These are phyloP conservation scores for Otus sunia DNA, from an alignment of 2,113 vertebrate species.

Conservation along the genomic window DNA sequence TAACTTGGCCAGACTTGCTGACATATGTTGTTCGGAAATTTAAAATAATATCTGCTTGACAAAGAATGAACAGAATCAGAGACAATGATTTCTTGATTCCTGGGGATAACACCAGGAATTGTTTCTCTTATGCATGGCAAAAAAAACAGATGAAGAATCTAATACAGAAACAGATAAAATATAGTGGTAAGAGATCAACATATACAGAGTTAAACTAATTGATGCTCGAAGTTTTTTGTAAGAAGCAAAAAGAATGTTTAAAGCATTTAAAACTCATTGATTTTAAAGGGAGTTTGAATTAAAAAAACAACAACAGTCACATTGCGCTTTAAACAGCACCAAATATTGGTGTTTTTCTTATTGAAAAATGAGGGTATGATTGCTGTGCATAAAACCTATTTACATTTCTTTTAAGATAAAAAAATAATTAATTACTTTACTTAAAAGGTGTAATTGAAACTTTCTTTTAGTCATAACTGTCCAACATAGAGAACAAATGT, in stretches of 20 bases:
- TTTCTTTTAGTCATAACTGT: not conserved
- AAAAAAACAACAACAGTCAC: not conserved
- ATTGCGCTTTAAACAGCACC: not conserved
- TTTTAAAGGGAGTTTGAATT: not conserved
- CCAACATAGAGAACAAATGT: not conserved
- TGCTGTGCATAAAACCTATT: not conserved
- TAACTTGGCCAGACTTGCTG: constrained; percentile 98
- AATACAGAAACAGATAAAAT: not conserved
- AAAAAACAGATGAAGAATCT: not conserved
- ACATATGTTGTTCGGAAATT: constrained; percentile 98
- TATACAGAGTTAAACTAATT: not conserved
- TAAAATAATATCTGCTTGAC: constrained; percentile 90
- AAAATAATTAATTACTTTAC: not conserved
- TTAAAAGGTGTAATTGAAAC: not conserved
- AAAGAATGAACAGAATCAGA: constrained; percentile 51
- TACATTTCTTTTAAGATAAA: not conserved
- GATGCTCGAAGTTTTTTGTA: not conserved
- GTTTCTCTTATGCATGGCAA: not conserved
- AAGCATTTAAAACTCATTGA: not conserved
- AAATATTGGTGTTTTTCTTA: not conserved
- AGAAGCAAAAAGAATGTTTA: not conserved
- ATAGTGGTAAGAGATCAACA: not conserved
- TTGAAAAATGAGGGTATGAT: not conserved
- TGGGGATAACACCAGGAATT: not conserved
- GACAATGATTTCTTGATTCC: not conserved